phyloP scores from a whole-genome alignment of 2,797 vertebrate genomes.

The Amblyopsis hoosieri region DNA sequence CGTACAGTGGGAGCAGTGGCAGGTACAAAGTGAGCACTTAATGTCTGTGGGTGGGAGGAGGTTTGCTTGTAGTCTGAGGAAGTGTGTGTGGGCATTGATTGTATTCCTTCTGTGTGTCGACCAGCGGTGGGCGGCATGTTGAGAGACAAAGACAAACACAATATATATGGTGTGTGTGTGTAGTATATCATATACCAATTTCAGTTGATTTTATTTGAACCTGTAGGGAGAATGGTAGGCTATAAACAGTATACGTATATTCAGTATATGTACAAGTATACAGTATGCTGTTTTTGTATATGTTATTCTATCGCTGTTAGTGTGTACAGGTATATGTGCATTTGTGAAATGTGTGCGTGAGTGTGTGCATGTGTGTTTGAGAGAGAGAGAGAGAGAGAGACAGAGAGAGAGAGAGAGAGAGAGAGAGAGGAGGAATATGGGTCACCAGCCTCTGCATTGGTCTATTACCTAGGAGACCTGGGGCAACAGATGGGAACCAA shows the following conservation, averaged over 20 bases:
- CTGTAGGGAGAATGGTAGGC: too few relatives aligned
- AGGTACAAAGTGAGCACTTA: constrained; percentile 50
- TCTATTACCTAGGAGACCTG: constrained; percentile 68
- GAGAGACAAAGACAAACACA: not conserved
- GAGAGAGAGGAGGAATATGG: constrained; percentile 70
- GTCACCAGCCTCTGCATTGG: constrained; percentile 67
- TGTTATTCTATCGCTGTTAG: not conserved
- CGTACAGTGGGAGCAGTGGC: constrained; percentile 47
- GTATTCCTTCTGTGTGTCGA: constrained; percentile 41
- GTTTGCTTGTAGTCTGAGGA: constrained; percentile 28
- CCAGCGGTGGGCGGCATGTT: constrained; percentile 36
- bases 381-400: not conserved
- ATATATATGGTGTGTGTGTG: not conserved
- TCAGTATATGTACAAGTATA: not conserved
- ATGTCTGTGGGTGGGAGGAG: constrained; percentile 29
- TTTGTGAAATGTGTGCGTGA: not conserved
- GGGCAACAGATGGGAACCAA: constrained; percentile 77
- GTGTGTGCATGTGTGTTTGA: not conserved
- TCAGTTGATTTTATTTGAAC: too few relatives aligned
- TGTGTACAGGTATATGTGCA: not conserved
- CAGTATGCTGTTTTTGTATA: not conserved
- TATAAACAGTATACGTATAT: constrained; percentile 10
- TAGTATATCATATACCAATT: not conserved
- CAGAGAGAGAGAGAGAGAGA: constrained; percentile 3
- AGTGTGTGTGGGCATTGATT: constrained; percentile 29